phyloP scores from a whole-genome alignment of 1,140 invertebrate species.

The Caenorhabditis remanei region DNA sequence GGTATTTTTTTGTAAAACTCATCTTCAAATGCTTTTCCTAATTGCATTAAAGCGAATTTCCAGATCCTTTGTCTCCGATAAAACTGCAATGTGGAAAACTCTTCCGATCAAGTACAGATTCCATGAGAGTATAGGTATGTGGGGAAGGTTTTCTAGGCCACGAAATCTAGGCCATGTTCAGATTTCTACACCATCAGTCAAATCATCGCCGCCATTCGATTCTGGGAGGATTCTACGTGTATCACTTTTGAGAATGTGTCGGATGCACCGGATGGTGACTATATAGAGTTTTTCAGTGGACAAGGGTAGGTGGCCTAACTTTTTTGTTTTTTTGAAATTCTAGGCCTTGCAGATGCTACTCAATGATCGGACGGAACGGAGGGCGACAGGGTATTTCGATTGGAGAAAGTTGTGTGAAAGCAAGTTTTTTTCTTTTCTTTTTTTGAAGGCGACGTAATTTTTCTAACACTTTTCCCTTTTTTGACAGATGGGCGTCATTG shows the following conservation, averaged over 20 bases:
- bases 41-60: neutral
- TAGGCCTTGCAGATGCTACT: slow-evolving; percentile 71
- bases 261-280: slow-evolving; percentile 70
- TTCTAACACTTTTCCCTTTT: slow-evolving; percentile 66
- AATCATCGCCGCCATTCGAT: slow-evolving; percentile 74
- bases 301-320: slow-evolving; percentile 66
- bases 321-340: neutral
- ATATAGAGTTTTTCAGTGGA: slow-evolving; percentile 77
- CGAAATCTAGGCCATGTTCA: slow-evolving; percentile 48
- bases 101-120: slow-evolving; percentile 75
- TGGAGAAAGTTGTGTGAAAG: slow-evolving; percentile 74
- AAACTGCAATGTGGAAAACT: slow-evolving; percentile 70
- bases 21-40: neutral
- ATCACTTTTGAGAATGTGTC: slow-evolving; percentile 72
- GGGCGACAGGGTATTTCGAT: slow-evolving; percentile 77
- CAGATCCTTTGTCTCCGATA: slow-evolving; percentile 68
- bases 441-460: neutral
- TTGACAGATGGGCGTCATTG: slow-evolving; percentile 72
- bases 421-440: slow-evolving; percentile 52
- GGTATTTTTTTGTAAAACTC: too few relatives aligned
- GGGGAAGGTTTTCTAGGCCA: neutral
- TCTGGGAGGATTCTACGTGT: slow-evolving; percentile 75
- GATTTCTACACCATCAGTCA: slow-evolving; percentile 72
- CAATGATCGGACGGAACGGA: slow-evolving; percentile 76
- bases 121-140: slow-evolving; percentile 69